These are phyloP conservation scores for Incurvaria masculella DNA, from an alignment of 2,888 invertebrate genomes.

Conservation along the genomic window DNA sequence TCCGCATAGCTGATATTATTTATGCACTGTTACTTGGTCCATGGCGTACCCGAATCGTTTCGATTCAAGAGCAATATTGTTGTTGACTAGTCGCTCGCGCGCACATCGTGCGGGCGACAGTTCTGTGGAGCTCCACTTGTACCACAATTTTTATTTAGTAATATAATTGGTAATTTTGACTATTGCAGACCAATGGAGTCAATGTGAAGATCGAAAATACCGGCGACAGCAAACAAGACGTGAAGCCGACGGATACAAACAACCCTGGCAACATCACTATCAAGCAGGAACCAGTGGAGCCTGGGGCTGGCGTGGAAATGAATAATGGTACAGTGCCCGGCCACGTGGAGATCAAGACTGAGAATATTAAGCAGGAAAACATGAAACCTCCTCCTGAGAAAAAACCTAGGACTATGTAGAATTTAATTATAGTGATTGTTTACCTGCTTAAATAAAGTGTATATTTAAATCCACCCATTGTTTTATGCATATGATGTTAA, in stretches of 20 bases:
- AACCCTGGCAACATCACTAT: slow-evolving; percentile 38
- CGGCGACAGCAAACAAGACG: slow-evolving; percentile 34
- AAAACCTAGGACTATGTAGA: slow-evolving; percentile 61
- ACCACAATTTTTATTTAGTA: neutral
- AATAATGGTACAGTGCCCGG: slow-evolving; percentile 42
- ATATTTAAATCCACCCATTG: no score
- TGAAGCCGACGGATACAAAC: slow-evolving; percentile 34
- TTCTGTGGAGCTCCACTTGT: neutral
- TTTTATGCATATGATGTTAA: no score
- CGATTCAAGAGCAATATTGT: no score
- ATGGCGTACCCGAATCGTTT: no score
- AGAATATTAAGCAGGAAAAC: slow-evolving; percentile 62
- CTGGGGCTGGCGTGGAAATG: slow-evolving; percentile 37
- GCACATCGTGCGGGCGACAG: no score
- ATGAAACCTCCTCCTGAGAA: slow-evolving; percentile 90
- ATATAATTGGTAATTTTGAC: neutral
- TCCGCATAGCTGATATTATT: no score
- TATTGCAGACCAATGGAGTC: slow-evolving; percentile 38
- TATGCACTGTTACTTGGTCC: no score
- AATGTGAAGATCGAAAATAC: slow-evolving; percentile 43
- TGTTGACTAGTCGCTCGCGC: no score
- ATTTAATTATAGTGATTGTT: no score
- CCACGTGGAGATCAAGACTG: slow-evolving; percentile 61
- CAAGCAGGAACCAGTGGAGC: slow-evolving; percentile 49
- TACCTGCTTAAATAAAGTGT: no score